Base-by-base conservation (phyloP, 2,797 vertebrate species). In the Limosa lapponica region DNA sequence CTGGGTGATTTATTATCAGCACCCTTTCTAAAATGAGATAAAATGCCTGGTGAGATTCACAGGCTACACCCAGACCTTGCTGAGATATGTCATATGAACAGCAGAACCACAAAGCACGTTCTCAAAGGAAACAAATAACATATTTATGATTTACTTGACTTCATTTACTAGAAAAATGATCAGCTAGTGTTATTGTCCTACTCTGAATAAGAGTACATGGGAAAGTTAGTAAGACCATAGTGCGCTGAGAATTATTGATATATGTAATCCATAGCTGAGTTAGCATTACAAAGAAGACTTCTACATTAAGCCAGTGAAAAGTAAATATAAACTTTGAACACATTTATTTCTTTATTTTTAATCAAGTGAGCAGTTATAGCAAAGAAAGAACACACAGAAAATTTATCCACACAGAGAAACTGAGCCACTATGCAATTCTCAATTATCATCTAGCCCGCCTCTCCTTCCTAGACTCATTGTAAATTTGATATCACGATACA, bases 141-240 rank as follows among this genome's bases (percentile, higher is more conserved):
- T 97, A 96, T 98, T 98, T 98, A 97, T 97, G 96, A 98, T 98
- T 98, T 98, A 97, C 97, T 97, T 95, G 91, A 95, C 94, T 96
- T 96, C 82, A 81, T 95, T 89, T 64, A 96, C 93, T 91, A 94
- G 81, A 89, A 98, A 93, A 96, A 91, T 97, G 75, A 93, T 97
- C 98, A 95, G 91, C 95, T 97, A 97, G 95, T 71, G 43, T 93
- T 88, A 94, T 91, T 79, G 93, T 98, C 96, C 95, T 98, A 98
- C 81, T 72, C 37, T 61, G 65, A 91, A 48, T 61, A 57, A 62
- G 93, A 90, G 24, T 34, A 65, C 44, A 37, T 67, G 37, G 55
- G n/a, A 79, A 91, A 86, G 57, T 57, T 88, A 90, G 37, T 25
- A 72, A 82, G 57, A 52, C 10, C 23, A 66, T 86, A 75, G 79